Evolutionary conservation across 2,113 vertebrate species (phyloP).

Genomic region (Tylochromis polylepis): DNA sequence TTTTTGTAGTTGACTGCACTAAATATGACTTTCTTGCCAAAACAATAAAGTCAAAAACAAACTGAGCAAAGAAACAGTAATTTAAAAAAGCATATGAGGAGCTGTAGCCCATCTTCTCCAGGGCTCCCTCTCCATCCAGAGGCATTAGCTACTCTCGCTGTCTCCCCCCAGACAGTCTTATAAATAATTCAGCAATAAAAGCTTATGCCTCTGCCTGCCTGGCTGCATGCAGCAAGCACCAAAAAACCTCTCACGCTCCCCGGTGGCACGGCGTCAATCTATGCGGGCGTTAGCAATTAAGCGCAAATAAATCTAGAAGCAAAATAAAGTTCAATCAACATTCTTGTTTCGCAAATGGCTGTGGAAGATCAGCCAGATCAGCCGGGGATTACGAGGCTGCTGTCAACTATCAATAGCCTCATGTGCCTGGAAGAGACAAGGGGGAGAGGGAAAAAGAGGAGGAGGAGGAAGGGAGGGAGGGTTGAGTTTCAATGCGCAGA

Average conservation of each 20-base stretch:
- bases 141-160: conserved; percentile 37
- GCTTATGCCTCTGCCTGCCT: conserved; percentile 53
- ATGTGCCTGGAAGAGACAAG: conserved; percentile 16
- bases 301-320: conserved; percentile 38
- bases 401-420: conserved; percentile 70
- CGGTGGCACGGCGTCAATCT: conserved; percentile 19
- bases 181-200: conserved; percentile 73
- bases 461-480: neutral
- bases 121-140: conserved; percentile 10
- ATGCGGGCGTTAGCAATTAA: conserved; percentile 32
- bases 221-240: conserved; percentile 60
- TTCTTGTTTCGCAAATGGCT: conserved; percentile 43
- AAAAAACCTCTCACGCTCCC: neutral
- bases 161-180: conserved; percentile 46
- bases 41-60: neutral
- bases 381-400: conserved; percentile 54
- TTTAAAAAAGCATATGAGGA: neutral
- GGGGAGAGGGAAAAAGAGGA: neutral
- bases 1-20: neutral
- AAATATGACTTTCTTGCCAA: neutral
- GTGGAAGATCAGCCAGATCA: conserved; percentile 31
- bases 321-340: conserved; percentile 64
- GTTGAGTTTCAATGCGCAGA: conserved; percentile 36
- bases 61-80: neutral
- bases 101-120: neutral